Evolutionary conservation across 2,113 vertebrate genomes (phyloP).

Genomic region (Atherinomorus stipes): DNA sequence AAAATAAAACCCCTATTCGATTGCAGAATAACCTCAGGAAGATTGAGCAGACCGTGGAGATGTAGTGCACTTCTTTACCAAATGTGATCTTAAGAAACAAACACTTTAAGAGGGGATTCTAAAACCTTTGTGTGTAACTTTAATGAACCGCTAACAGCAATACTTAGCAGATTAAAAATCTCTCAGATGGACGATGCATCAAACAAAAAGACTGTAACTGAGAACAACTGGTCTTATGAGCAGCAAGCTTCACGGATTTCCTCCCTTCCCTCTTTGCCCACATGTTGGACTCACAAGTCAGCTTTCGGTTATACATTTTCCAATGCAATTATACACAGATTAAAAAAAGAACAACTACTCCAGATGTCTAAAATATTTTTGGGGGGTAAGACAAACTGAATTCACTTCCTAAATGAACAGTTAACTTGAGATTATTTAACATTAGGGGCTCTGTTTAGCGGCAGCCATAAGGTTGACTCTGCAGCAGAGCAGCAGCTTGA

Average conservation of each 20-base stretch:
- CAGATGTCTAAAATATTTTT: too few relatives aligned
- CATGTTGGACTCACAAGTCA: too few relatives aligned
- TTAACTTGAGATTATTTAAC: slow-evolving; percentile 15
- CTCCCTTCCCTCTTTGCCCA: too few relatives aligned
- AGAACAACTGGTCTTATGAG: too few relatives aligned
- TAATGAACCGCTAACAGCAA: too few relatives aligned
- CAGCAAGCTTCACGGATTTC: too few relatives aligned
- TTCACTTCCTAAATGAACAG: slow-evolving; percentile 20
- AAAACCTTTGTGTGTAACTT: background rate
- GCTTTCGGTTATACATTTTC: too few relatives aligned
- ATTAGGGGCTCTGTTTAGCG: slow-evolving; percentile 28
- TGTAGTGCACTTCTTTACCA: background rate
- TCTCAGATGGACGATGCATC: too few relatives aligned
- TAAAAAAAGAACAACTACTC: background rate
- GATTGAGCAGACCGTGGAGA: background rate
- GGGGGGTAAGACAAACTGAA: background rate
- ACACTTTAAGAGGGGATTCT: background rate
- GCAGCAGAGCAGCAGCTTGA: slow-evolving; percentile 48
- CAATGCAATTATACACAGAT: too few relatives aligned
- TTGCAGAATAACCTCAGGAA: background rate
- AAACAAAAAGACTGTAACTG: too few relatives aligned
- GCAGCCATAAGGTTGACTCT: slow-evolving; percentile 22
- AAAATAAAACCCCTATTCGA: background rate
- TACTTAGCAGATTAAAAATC: too few relatives aligned
- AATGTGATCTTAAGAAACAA: background rate